A percentile compares a stretch with the other conserved stretches of the same genome.
phyloP scores from a whole-genome alignment of 2,113 vertebrate species.

The Hydropotes inermis region DNA sequence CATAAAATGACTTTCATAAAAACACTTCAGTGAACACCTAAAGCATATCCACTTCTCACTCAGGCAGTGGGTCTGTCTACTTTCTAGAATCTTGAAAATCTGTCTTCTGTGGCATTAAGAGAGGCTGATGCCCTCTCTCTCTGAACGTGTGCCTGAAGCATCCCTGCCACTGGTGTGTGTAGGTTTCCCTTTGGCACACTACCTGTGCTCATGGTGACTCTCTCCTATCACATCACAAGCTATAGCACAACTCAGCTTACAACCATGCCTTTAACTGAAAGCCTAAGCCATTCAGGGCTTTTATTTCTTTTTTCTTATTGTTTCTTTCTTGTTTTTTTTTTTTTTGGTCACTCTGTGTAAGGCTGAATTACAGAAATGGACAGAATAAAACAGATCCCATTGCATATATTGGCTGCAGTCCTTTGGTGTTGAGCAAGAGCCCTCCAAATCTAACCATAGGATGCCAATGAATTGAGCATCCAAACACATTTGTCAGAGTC shows the following conservation, averaged over 20 bases:
- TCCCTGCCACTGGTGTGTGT: background rate
- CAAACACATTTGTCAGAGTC: background rate
- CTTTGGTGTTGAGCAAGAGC: conserved; percentile 18
- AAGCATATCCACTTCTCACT: background rate
- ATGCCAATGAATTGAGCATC: conserved; percentile 29
- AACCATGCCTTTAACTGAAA: conserved; percentile 23
- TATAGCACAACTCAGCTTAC: background rate
- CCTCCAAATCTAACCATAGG: conserved; percentile 21
- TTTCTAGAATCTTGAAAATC: background rate
- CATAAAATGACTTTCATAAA: background rate
- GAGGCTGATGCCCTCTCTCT: accelerated
- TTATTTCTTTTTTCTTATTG: background rate
- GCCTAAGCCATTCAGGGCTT: background rate
- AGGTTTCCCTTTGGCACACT: background rate
- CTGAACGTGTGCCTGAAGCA: accelerated
- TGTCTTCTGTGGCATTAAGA: background rate
- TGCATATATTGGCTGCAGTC: background rate
- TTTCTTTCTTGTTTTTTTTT: background rate
- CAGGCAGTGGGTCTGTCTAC: background rate
- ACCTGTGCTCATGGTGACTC: background rate
- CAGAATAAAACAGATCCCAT: conserved; percentile 52
- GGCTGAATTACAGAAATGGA: conserved; percentile 49
- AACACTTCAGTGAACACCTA: background rate
- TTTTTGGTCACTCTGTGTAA: background rate
- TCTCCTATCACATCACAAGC: background rate